A percentile compares a stretch with the other conserved stretches of the same genome.
Evolutionary conservation across 1,140 invertebrate species (phyloP).

Genomic region (Geopemphigus sp.): DNA sequence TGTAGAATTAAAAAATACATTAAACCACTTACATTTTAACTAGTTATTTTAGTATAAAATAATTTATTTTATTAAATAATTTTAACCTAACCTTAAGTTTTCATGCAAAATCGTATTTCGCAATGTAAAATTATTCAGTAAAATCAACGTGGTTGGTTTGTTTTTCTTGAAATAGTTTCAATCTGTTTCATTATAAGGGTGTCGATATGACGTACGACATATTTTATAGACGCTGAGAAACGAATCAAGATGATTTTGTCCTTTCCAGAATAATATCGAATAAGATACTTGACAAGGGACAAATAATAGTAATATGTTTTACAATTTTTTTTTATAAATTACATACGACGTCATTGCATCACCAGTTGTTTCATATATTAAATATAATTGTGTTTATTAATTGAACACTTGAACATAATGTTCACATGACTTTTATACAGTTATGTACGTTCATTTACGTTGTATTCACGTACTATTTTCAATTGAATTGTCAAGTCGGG

Average conservation of each 20-base stretch:
- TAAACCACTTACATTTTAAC: neutral
- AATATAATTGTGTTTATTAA: no score
- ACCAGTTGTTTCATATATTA: no score
- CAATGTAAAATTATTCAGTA: neutral
- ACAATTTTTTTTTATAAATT: no score
- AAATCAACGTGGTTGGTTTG: neutral
- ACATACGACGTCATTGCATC: neutral
- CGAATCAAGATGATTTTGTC: neutral
- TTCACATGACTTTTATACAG: no score
- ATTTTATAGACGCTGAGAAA: neutral
- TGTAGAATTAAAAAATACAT: neutral
- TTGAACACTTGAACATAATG: no score
- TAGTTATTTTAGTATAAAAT: no score
- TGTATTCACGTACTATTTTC: no score
- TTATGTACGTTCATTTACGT: no score
- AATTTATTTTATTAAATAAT: no score
- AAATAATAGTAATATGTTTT: neutral
- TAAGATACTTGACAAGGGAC: neutral
- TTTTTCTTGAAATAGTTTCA: neutral
- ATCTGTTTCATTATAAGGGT: neutral
- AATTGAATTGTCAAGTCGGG: no score
- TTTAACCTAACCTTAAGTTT: no score
- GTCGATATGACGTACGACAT: neutral
- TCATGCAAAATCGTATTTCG: neutral
- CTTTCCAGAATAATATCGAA: neutral